Conservation (phyloP, 2,888 invertebrate genomes). For the Cetonia aurata region DNA sequence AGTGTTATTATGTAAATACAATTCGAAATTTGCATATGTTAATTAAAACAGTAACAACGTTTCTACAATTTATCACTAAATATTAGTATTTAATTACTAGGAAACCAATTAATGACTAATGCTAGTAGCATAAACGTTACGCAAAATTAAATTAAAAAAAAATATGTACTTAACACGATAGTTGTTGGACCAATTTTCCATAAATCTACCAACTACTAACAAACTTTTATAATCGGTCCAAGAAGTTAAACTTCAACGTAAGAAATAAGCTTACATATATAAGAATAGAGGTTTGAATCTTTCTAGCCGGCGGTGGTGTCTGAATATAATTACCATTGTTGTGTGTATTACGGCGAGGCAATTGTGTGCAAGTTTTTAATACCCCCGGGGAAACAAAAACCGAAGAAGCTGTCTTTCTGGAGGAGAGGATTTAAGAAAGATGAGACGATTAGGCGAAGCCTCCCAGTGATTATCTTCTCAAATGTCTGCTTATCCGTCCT, state of each 20-base stretch:
- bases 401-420: slow-evolving; percentile 48
- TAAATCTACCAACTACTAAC: slow-evolving; percentile 8
- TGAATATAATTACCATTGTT: slow-evolving; percentile 40
- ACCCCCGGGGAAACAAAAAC: slow-evolving; percentile 44
- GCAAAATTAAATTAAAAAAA: too few relatives aligned
- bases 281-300: slow-evolving; percentile 2
- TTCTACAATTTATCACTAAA: too few relatives aligned
- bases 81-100: too few relatives aligned
- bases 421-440: slow-evolving; percentile 50
- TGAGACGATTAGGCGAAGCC: slow-evolving; percentile 53
- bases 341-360: slow-evolving; percentile 22
- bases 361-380: slow-evolving; percentile 44
- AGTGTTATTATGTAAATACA: too few relatives aligned
- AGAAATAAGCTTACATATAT: neutral
- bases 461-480: slow-evolving; percentile 55
- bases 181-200: neutral
- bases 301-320: slow-evolving; percentile 6
- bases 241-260: neutral
- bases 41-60: too few relatives aligned
- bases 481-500: slow-evolving; percentile 55
- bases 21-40: too few relatives aligned
- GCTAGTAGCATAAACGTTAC: too few relatives aligned
- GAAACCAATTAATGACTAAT: too few relatives aligned
- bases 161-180: too few relatives aligned
- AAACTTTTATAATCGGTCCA: neutral